Percentiles rank a stretch among this genome's conserved stretches.
Evolutionary conservation across 1,140 invertebrate species (phyloP).

Genomic region (Psix sp.): DNA sequence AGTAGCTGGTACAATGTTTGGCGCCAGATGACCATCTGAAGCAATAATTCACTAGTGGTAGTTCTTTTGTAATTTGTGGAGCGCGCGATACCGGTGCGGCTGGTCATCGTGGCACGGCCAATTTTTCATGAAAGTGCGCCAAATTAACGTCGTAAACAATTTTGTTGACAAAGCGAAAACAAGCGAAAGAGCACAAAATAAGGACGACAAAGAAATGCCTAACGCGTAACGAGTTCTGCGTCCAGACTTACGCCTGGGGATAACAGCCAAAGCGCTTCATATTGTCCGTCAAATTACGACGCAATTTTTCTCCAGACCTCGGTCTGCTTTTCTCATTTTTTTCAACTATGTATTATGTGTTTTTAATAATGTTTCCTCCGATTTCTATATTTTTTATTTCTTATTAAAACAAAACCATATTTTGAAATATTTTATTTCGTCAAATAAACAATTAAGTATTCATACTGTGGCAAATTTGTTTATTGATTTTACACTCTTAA

Average conservation of each 20-base stretch:
- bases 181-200: constrained; percentile 26
- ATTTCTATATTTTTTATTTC: too few species aligned
- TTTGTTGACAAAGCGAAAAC: constrained; percentile 60
- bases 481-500: too few species aligned
- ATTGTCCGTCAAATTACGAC: constrained; percentile 50
- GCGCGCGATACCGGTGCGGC: constrained; percentile 37
- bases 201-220: constrained; percentile 48
- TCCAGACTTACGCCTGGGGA: constrained; percentile 33
- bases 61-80: constrained; percentile 63
- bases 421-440: too few species aligned
- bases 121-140: constrained; percentile 60
- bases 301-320: constrained; percentile 25
- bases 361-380: too few species aligned
- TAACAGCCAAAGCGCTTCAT: constrained; percentile 36
- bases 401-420: too few species aligned
- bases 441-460: too few species aligned
- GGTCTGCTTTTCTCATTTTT: too few species aligned
- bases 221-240: constrained; percentile 47
- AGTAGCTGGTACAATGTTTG: constrained; percentile 50
- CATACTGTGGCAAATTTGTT: too few species aligned
- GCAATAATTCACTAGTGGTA: constrained; percentile 54
- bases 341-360: too few species aligned
- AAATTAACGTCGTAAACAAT: constrained; percentile 65
- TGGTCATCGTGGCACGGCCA: constrained; percentile 27
- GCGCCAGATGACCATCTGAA: constrained; percentile 59